These are phyloP conservation scores for Chelidonichthys spinosus DNA, from an alignment of 2,797 vertebrate genomes.

Conservation along the genomic window DNA sequence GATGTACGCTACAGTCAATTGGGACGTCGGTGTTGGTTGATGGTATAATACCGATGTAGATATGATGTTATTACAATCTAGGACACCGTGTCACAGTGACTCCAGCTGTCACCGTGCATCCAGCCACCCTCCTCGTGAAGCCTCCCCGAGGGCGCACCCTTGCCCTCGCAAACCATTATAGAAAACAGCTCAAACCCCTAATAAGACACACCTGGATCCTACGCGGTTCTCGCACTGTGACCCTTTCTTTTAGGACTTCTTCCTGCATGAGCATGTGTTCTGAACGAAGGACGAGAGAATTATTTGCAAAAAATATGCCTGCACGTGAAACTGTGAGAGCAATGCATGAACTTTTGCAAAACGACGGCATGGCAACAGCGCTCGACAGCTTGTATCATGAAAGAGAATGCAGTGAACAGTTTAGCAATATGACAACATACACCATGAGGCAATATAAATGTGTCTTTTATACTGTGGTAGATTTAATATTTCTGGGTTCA, in stretches of 20 bases:
- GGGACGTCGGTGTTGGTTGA: not conserved
- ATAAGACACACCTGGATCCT: conserved; percentile 24
- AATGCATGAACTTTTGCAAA: no score
- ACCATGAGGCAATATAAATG: not conserved
- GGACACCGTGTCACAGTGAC: conserved; percentile 19
- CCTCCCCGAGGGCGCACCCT: conserved; percentile 35
- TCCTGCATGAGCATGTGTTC: conserved; percentile 26
- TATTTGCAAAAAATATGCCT: not conserved
- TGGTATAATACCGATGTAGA: conserved; percentile 1
- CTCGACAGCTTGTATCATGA: not conserved
- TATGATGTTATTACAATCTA: conserved; percentile 6
- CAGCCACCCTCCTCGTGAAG: not conserved
- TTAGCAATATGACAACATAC: not conserved
- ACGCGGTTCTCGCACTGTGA: not conserved
- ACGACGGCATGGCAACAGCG: conserved; percentile 9
- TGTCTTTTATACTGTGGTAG: not conserved
- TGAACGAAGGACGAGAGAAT: not conserved
- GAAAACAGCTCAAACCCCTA: not conserved
- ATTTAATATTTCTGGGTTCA: not conserved
- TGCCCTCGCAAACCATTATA: conserved; percentile 4
- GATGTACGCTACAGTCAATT: not conserved
- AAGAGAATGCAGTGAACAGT: not conserved
- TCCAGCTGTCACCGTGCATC: conserved; percentile 29
- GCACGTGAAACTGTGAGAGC: conserved; percentile 18
- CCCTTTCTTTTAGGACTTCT: not conserved